Conservation (phyloP, 2,113 vertebrate genomes). For the Trichomycterus rosablanca region DNA sequence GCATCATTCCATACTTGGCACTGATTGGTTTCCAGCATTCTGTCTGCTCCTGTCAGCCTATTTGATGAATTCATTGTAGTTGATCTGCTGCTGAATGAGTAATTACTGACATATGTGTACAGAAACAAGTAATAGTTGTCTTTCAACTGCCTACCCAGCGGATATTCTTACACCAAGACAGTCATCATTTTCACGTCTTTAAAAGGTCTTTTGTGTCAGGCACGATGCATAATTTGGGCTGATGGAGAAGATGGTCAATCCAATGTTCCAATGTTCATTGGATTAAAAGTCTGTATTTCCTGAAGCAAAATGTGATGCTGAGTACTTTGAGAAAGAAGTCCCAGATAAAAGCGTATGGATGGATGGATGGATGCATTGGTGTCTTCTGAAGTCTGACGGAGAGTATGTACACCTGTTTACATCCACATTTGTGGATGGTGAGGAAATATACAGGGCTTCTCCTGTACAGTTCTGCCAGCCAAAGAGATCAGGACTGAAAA, state of each 20-base stretch:
- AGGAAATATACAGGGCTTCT: constrained; percentile 27
- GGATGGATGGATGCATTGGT: constrained; percentile 12
- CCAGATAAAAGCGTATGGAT: constrained; percentile 15
- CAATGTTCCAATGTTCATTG: too few relatives aligned
- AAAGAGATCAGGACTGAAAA: constrained; percentile 60
- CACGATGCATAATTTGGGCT: constrained; percentile 6
- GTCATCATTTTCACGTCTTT: constrained; percentile 7
- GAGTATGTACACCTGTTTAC: constrained; percentile 22
- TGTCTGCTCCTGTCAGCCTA: constrained; percentile 4
- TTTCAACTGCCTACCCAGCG: constrained; percentile 5
- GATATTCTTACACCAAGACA: constrained; percentile 26
- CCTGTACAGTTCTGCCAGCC: constrained; percentile 48
- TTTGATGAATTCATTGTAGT: constrained; percentile 13
- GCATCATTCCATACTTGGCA: constrained; percentile 12
- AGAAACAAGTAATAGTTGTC: constrained; percentile 12
- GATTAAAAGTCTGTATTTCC: too few relatives aligned
- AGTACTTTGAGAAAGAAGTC: neutral
- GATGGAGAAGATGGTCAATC: constrained; percentile 9
- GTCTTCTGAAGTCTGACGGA: too few relatives aligned
- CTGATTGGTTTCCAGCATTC: constrained; percentile 13
- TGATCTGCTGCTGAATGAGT: constrained; percentile 10
- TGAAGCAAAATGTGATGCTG: neutral
- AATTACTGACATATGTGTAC: too few relatives aligned
- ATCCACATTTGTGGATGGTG: constrained; percentile 17
- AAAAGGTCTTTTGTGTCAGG: constrained; percentile 11